Conservation (phyloP, 2,888 invertebrate genomes). For the Drosophila sordidula region DNA sequence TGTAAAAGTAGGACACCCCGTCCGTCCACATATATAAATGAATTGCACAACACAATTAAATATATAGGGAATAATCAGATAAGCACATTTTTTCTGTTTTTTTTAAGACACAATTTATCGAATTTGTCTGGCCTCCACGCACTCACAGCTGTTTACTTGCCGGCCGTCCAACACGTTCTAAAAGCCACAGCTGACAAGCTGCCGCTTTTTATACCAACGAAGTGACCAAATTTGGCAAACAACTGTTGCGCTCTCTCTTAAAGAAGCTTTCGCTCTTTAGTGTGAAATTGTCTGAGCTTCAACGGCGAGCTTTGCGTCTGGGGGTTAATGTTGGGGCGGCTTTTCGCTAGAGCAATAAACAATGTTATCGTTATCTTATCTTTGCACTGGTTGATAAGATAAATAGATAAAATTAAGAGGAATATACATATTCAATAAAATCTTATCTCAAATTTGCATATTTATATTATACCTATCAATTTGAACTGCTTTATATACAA, state of each 20-base stretch:
- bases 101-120: conserved; percentile 1
- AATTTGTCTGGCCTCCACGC: conserved; percentile 9
- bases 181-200: conserved; percentile 2
- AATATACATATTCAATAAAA: background rate
- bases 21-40: background rate
- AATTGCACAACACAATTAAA: background rate
- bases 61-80: background rate
- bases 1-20: background rate
- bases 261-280: conserved; percentile 1
- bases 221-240: background rate
- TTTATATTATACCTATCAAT: too few relatives aligned
- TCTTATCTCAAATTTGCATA: too few relatives aligned
- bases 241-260: conserved; percentile 7
- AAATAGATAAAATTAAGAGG: background rate
- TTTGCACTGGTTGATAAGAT: background rate
- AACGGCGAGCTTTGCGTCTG: background rate
- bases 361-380: conserved; percentile 4
- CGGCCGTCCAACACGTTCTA: conserved; percentile 5
- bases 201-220: conserved; percentile 5
- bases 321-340: background rate
- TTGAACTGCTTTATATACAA: too few relatives aligned
- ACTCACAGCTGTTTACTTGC: conserved; percentile 34
- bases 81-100: conserved; percentile 10
- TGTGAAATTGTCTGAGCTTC: background rate
- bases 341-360: background rate